Percentiles rank a stretch among this genome's conserved stretches.
phyloP scores from a whole-genome alignment of 2,797 vertebrate genomes.

The Myotis findleyi region DNA sequence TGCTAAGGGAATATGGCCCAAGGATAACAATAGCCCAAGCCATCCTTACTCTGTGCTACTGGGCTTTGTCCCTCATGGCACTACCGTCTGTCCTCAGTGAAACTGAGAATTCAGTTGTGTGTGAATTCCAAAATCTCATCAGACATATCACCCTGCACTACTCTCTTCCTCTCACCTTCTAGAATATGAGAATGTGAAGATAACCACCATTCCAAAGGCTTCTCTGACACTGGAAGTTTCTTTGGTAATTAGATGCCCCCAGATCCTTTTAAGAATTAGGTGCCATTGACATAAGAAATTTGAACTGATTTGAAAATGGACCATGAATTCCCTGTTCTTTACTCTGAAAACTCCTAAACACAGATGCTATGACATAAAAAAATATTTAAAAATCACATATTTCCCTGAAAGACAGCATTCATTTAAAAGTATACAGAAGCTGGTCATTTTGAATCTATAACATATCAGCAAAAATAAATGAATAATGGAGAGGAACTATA shows the following conservation, averaged over 20 bases:
- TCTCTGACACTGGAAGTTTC: neutral
- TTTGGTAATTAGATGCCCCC: slow-evolving; percentile 33
- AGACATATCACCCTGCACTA: neutral
- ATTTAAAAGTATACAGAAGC: neutral
- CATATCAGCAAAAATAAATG: neutral
- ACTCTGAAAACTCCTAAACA: slow-evolving; percentile 17
- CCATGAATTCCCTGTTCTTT: neutral
- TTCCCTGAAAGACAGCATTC: neutral
- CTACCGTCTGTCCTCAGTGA: neutral
- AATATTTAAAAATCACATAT: slow-evolving; percentile 19
- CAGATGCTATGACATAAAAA: neutral
- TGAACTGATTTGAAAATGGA: slow-evolving; percentile 22
- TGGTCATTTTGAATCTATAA: neutral
- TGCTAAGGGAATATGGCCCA: neutral
- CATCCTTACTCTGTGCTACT: neutral
- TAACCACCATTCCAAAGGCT: neutral
- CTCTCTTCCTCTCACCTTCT: neutral
- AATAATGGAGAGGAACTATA: neutral
- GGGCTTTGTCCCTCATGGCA: neutral
- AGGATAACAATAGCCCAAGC: neutral
- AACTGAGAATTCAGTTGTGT: neutral
- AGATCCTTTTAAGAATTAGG: neutral
- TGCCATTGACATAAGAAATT: neutral
- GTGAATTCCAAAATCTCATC: neutral
- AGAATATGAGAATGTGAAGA: neutral